Evolutionary conservation across 2,888 invertebrate species (phyloP).

Genomic region (Cyclophora punctaria): DNA sequence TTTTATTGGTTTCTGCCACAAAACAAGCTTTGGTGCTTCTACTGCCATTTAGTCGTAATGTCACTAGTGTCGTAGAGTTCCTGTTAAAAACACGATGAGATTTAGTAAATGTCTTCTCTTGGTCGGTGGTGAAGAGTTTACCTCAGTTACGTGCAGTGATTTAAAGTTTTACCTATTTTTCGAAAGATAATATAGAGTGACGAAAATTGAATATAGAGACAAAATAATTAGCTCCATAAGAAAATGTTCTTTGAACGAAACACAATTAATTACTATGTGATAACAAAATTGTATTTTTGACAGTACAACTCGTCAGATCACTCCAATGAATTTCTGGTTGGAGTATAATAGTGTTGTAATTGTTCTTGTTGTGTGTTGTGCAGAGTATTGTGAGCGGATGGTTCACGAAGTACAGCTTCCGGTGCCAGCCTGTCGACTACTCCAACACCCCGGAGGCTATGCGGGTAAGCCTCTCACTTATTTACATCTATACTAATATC

Average conservation of each 20-base stretch:
- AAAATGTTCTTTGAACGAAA: too few species aligned
- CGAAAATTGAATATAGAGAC: too few species aligned
- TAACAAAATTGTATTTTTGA: not conserved
- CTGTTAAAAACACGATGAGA: too few species aligned
- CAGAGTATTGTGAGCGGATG: conserved; percentile 82
- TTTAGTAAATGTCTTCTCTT: too few species aligned
- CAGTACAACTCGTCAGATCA: too few species aligned
- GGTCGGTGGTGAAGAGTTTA: too few species aligned
- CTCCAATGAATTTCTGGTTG: not conserved
- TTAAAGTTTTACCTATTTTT: not conserved
- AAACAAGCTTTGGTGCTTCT: too few species aligned
- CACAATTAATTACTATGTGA: not conserved
- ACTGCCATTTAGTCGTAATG: too few species aligned
- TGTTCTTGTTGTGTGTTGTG: conserved; percentile 20
- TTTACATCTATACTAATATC: not conserved
- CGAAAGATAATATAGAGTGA: not conserved
- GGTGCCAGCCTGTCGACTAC: conserved; percentile 93
- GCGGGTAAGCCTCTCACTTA: conserved; percentile 56
- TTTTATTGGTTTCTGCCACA: too few species aligned
- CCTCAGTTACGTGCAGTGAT: not conserved
- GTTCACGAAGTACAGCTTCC: conserved; percentile 86
- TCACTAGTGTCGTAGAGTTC: too few species aligned
- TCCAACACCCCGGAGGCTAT: conserved; percentile 81
- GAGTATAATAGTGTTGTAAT: not conserved
- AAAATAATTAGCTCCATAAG: too few species aligned